A percentile compares a stretch with the other conserved stretches of the same genome.
phyloP scores from a whole-genome alignment of 2,888 invertebrate species.

The Oxycera nigricornis region DNA sequence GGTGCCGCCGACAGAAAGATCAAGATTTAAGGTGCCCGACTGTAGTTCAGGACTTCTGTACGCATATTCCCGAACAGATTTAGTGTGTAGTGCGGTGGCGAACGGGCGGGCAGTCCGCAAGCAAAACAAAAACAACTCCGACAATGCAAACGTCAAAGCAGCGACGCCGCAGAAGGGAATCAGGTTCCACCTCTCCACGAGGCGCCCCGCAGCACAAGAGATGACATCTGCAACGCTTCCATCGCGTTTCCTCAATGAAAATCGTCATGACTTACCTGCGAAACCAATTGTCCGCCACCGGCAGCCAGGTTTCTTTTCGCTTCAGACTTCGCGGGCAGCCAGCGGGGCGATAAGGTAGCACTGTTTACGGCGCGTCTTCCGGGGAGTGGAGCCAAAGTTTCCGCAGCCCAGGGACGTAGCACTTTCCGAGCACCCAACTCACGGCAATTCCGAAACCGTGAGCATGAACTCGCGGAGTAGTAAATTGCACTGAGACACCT shows the following conservation, averaged over 20 bases:
- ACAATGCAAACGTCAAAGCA: slow-evolving; percentile 25
- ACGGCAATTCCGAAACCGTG: not conserved
- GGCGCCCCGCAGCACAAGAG: not conserved
- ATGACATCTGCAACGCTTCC: slow-evolving; percentile 14
- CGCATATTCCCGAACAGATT: too few species aligned
- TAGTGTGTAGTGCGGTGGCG: too few species aligned
- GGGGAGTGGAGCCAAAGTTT: not conserved
- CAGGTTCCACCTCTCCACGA: slow-evolving; percentile 11
- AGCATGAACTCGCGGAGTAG: not conserved
- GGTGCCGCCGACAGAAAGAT: not conserved
- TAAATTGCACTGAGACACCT: slow-evolving; percentile 3
- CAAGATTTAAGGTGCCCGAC: not conserved
- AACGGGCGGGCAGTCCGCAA: not conserved
- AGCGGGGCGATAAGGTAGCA: not conserved
- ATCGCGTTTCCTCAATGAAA: slow-evolving; percentile 22
- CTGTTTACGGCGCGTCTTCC: slow-evolving; percentile 3
- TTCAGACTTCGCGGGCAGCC: not conserved
- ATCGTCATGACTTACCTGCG: slow-evolving; percentile 2
- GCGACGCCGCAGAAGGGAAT: slow-evolving; percentile 22
- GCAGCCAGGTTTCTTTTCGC: not conserved
- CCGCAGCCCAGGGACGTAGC: not conserved
- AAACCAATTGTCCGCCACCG: not conserved
- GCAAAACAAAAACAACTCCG: not conserved
- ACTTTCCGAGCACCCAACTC: not conserved
- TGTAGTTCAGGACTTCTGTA: too few species aligned